Evolutionary conservation across 2,113 vertebrate genomes (phyloP).

Genomic region (Thomomys bottae): DNA sequence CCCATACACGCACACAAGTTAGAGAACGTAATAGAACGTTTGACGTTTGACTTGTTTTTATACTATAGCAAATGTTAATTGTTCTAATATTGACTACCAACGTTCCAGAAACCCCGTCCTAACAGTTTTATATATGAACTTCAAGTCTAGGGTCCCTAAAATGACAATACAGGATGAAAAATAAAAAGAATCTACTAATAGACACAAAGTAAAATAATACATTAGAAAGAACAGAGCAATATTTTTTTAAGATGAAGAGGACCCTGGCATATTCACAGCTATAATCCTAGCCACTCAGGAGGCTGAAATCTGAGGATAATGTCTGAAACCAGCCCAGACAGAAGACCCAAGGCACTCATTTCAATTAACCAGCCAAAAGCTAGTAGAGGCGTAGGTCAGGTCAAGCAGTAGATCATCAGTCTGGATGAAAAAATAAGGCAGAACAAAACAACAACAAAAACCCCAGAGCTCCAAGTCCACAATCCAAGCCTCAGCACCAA

Average conservation of each 20-base stretch:
- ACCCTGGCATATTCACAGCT: no score
- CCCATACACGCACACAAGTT: neutral
- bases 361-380: no score
- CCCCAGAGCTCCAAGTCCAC: no score
- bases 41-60: neutral
- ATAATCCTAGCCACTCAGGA: no score
- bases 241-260: neutral
- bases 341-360: no score
- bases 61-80: neutral
- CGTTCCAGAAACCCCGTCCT: neutral
- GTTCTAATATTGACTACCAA: neutral
- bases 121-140: neutral
- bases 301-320: no score
- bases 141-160: neutral
- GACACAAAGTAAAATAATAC: neutral
- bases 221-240: neutral
- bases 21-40: constrained; percentile 9
- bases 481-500: no score
- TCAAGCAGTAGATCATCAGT: no score
- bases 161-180: neutral
- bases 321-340: no score
- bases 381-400: no score
- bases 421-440: neutral
- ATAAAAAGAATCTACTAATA: neutral
- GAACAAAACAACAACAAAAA: neutral